Conservation (phyloP, 92 coral and sea anemone genomes). For the Zoanthus sansibaricus region DNA sequence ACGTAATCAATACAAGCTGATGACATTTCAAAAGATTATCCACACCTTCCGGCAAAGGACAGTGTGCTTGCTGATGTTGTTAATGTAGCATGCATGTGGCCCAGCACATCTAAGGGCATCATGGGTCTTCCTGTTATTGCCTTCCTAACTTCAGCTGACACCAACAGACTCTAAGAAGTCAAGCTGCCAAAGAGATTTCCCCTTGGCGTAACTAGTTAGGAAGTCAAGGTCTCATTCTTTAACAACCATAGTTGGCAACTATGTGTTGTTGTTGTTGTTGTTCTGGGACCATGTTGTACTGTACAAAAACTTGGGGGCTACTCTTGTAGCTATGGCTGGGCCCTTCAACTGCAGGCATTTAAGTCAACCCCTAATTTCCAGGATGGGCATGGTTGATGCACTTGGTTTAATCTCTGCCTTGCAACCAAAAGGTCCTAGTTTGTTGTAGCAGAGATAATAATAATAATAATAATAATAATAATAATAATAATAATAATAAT, state of each 20-base stretch:
- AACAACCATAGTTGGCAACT: not conserved
- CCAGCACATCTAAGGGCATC: constrained; percentile 58
- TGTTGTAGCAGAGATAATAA: too few species aligned
- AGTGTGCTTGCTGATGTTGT: not conserved
- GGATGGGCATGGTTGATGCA: too few species aligned
- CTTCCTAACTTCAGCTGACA: constrained; percentile 37
- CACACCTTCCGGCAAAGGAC: not conserved
- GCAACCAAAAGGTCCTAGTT: too few species aligned
- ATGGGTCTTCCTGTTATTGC: constrained; percentile 38
- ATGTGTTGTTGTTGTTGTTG: too few species aligned
- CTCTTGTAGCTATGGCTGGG: too few species aligned
- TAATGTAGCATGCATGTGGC: constrained; percentile 74
- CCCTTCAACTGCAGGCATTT: too few species aligned
- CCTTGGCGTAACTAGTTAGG: constrained; percentile 55
- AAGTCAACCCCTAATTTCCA: too few species aligned
- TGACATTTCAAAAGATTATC: not conserved
- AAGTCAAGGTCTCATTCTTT: constrained; percentile 72
- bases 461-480: too few species aligned
- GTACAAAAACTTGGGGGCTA: too few species aligned
- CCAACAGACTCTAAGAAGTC: constrained; percentile 72
- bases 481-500: too few species aligned
- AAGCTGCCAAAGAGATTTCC: not conserved
- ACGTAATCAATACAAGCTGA: constrained; percentile 62
- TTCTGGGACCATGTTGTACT: too few species aligned
- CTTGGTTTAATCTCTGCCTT: too few species aligned